Evolutionary conservation across 2,888 invertebrate genomes (phyloP), one percentile per base, ranked within the genome.

Genomic region (Arge pagana): DNA sequence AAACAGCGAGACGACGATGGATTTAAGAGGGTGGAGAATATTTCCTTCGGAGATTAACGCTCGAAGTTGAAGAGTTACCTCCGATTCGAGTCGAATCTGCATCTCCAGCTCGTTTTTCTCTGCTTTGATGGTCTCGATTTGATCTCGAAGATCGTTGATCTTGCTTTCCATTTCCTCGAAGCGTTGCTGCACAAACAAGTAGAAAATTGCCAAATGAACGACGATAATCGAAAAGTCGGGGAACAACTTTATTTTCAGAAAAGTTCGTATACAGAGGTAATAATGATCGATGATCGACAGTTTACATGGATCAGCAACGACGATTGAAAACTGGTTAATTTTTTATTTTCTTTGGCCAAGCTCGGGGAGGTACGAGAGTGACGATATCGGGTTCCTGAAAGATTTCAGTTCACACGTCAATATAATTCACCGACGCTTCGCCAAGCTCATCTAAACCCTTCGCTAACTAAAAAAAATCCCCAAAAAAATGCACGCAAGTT

Each of bases 91-190:
- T 59, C 70, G 67, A 52, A 70, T 71, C 51, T 71, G 71, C 57
- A 67, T 68, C 53, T 75, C 74, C 52, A 75, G 61, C 26, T 65
- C 63, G 58, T 55, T 61, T 54, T 74, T 76, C 54, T 75, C 74
- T 24, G 72, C 69, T 57, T 73, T 73, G 51, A 74, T 69, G 45
- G 62, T 66, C 49, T 72, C 71, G 52, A 76, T 68, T 64, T 75
- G 65, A 52, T 68, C 66, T 40, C 70, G 65, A 7, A 76, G 70
- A 59, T 74, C 72, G 56, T 72, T 69, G 55, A 74, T 74, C 60
- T 76, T 74, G 56, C 62, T 66, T 68, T 75, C 76, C 74, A 75
- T 73, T 61, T 74, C 73, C 62, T 74, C 75, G 54, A 76, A 74
- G 54, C 72, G 72, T 69, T 68, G 74, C 75, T 76, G 68, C 64